These are phyloP conservation scores for Martes martes DNA, from an alignment of 2,113 vertebrate genomes.

Conservation along the genomic window DNA sequence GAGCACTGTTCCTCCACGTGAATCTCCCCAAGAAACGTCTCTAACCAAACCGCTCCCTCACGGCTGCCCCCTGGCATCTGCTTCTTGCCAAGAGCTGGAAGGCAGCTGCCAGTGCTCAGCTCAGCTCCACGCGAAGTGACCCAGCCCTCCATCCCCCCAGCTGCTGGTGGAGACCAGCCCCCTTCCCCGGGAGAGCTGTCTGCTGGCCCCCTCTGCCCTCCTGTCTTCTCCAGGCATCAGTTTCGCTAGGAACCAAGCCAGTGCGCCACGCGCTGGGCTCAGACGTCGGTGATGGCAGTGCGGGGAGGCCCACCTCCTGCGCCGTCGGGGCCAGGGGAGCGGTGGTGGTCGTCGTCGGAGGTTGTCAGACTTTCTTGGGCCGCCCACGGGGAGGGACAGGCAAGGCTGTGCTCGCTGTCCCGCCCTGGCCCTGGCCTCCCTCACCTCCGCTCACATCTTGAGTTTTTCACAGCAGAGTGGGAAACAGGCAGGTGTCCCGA, in stretches of 20 bases:
- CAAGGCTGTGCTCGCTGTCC: not conserved
- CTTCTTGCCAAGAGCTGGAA: accelerated
- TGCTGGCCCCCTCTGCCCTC: not conserved
- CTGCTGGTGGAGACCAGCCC: not conserved
- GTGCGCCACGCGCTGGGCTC: not conserved
- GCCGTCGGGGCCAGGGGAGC: not conserved
- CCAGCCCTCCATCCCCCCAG: not conserved
- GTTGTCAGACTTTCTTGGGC: not conserved
- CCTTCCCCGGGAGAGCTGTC: not conserved
- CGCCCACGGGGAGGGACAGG: accelerated
- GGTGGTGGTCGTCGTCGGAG: not conserved
- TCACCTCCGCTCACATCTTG: accelerated
- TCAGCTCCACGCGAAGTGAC: not conserved
- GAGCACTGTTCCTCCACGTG: not conserved
- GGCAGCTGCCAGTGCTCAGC: not conserved
- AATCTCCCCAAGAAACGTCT: accelerated
- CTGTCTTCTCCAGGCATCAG: not conserved
- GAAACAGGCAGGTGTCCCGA: too few relatives aligned
- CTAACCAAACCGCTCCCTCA: not conserved
- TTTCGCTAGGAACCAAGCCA: not conserved
- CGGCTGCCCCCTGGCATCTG: accelerated
- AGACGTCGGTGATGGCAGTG: not conserved
- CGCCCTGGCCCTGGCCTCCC: not conserved
- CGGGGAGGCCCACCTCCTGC: not conserved
- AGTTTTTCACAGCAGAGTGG: accelerated